Percentiles rank a stretch among this genome's conserved stretches.
Evolutionary conservation across 2,888 invertebrate genomes (phyloP).

Genomic region (Bibio marci): DNA sequence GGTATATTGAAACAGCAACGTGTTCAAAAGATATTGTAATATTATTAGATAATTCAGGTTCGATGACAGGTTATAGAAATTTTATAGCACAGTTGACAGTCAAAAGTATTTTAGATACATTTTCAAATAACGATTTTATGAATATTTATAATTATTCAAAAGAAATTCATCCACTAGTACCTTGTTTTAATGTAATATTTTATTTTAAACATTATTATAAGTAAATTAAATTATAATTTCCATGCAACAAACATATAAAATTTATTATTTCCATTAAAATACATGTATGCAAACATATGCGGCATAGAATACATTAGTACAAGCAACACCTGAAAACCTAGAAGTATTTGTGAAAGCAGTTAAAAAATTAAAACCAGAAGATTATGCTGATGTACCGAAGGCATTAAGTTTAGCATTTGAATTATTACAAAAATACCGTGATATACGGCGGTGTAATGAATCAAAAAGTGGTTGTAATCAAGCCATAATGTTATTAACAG

Average conservation of each 20-base stretch:
- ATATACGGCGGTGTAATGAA: conserved; percentile 34
- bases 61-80: conserved; percentile 75
- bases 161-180: conserved; percentile 52
- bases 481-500: conserved; percentile 96
- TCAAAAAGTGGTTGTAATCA: conserved; percentile 67
- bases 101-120: conserved; percentile 74
- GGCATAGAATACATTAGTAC: conserved; percentile 53
- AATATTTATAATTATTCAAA: conserved; percentile 77
- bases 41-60: conserved; percentile 86
- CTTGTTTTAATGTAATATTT: conserved; percentile 48
- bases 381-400: conserved; percentile 66
- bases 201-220: neutral
- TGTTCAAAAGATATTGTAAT: conserved; percentile 96
- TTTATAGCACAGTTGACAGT: conserved; percentile 75
- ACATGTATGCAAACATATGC: too few species aligned
- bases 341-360: conserved; percentile 54
- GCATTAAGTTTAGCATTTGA: conserved; percentile 75
- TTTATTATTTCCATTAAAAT: too few species aligned
- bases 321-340: conserved; percentile 77
- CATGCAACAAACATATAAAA: too few species aligned
- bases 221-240: neutral
- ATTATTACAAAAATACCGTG: conserved; percentile 46
- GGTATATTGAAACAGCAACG: conserved; percentile 96
- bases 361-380: conserved; percentile 43
- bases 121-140: conserved; percentile 95